Conservation (phyloP, 2,113 vertebrate genomes). For the Actinemys pallida region DNA sequence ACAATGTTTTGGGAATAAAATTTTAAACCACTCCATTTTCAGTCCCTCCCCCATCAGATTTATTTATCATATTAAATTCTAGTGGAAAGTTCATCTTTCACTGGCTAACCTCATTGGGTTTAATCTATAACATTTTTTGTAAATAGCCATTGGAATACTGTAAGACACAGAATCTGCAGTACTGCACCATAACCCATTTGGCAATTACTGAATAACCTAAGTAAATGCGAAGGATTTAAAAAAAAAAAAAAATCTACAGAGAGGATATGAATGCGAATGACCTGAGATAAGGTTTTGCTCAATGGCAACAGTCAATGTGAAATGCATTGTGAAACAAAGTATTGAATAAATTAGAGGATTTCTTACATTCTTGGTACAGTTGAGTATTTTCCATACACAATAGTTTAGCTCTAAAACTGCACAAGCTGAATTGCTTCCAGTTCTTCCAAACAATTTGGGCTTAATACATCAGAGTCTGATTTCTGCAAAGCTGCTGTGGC, state of each 20-base stretch:
- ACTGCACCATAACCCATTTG: constrained; percentile 61
- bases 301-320: constrained; percentile 72
- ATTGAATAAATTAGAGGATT: constrained; percentile 69
- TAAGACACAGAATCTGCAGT: constrained; percentile 19
- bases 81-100: constrained; percentile 32
- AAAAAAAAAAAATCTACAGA: constrained; percentile 38
- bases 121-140: constrained; percentile 32
- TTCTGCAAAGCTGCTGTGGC: constrained; percentile 68
- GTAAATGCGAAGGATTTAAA: constrained; percentile 47
- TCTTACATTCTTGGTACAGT: constrained; percentile 73
- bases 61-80: not conserved
- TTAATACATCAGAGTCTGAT: constrained; percentile 65
- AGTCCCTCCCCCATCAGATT: not conserved
- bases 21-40: constrained; percentile 29
- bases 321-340: constrained; percentile 72
- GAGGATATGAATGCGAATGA: constrained; percentile 73
- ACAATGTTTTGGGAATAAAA: not conserved
- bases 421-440: constrained; percentile 74
- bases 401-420: constrained; percentile 72
- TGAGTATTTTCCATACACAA: constrained; percentile 68
- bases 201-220: constrained; percentile 64
- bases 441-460: constrained; percentile 72
- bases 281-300: constrained; percentile 72
- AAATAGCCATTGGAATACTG: constrained; percentile 59
- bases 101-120: not conserved